Evolutionary conservation across 2,888 invertebrate species (phyloP), one percentile per base, ranked within the genome.

Genomic region (Hipparchia semele): DNA sequence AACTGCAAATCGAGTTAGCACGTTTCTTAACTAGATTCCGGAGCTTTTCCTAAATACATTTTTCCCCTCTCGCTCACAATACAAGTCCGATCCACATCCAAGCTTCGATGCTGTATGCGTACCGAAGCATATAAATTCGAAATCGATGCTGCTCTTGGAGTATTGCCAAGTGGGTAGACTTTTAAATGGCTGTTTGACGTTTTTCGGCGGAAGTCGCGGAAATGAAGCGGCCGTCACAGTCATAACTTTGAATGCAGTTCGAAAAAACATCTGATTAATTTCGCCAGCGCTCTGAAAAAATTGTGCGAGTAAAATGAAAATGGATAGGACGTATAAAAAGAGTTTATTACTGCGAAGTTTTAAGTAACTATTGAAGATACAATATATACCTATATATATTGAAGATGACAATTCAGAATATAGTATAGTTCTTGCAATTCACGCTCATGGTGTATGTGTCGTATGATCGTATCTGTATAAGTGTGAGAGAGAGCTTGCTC

Each of bases 161-260:
- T 62, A 56, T 68, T 72, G 77, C 76, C 77, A 77, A 77, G 74
- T 76, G 74, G 73, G 73, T 73, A 71, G 72, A 76, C 75, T 78
- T 75, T 75, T 72, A 76, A 74, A 76, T 74, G 71, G 76, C 71
- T 70, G 77, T 73, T 71, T 75, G 75, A 77, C 73, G 65, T 73
- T 62, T 73, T 77, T 73, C 71, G 72, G 61, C 75, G 76, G 79
- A 75, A 78, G 75, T 73, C 72, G 71, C 75, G 79, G 78, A 79
- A 80, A 80, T 79, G 76, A 79, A 78, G 75, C 67, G 71, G 66
- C 72, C 61, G 66, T 71, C 64, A 73, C 71, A 59, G 64, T 65
- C 61, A 33, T 69, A 71, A 66, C 62, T 65, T 12, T 53, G 33
- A 51, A 58, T 9, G 56, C 58, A 58, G 58, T n/a, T 58, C 45